Evolutionary conservation across 2,888 invertebrate species (phyloP), one percentile per base, ranked within the genome.

Genomic region (Tinea trinotella): DNA sequence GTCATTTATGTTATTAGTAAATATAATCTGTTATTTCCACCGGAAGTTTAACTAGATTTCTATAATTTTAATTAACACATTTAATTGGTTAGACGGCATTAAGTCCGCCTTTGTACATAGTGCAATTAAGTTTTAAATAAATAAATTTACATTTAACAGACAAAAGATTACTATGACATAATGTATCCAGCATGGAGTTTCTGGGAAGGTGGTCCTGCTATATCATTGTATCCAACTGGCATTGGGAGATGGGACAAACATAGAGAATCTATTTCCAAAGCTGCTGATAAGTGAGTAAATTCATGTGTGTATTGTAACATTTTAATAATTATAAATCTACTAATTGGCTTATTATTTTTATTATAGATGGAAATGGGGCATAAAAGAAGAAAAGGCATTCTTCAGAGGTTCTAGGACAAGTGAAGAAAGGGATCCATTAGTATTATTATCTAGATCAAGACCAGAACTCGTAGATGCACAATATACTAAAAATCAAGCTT

Each of bases 171-270:
- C 76, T 88, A 88, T 72, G 99, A 99, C 70, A 96, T 99, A 57
- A 94, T 94, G 91, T 95, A 94, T 72, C 98, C 98, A 0, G 95
- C 98, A 0, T 99, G 98, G 98, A 92, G 96, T 36, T 99, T 99
- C 76, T 97, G 98, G 97, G 96, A 96, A 79, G 98, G 98, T 19
- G 99, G 99, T 0, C 99, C 99, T 10, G 98, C 98, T 0, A 98
- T 98, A 62, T 90, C 93, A 34, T 81, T 97, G 7, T 97, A 98
- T 80, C 98, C 98, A 0, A 92, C 90, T 54, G 98, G 98, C 15
- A 90, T 98, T 59, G 98, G 98, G 0, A 87, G 97, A 40, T 99
- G 98, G 98, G 97, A 98, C 74, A 74, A 90, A 60, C 93, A 94
- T 68, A 88, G 97, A 55, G 80, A 89, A 56, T 88, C 91, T 6